phyloP scores from a whole-genome alignment of 1,140 invertebrate species.

The Ceratoteleas bidentatus region DNA sequence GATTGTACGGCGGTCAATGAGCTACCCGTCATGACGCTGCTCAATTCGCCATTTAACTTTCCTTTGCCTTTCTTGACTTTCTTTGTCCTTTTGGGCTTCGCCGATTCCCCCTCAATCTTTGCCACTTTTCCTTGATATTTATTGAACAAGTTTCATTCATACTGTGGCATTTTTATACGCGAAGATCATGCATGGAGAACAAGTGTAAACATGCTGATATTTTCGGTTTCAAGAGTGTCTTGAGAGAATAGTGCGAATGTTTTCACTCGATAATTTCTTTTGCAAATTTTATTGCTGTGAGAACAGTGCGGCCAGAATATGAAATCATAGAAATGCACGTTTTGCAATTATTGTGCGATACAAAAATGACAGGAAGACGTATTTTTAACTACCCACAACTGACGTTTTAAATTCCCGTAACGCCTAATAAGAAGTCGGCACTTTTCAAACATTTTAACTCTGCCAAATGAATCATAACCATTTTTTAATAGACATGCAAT shows the following conservation, averaged over 20 bases:
- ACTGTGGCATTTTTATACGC: not conserved
- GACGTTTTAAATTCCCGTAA: slow-evolving; percentile 20
- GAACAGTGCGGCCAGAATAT: not conserved
- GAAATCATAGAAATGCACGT: slow-evolving; percentile 22
- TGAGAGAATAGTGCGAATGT: too few species aligned
- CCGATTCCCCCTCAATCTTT: slow-evolving; percentile 65
- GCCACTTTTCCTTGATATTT: slow-evolving; percentile 69
- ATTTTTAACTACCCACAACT: slow-evolving; percentile 45
- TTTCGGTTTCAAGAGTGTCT: not conserved
- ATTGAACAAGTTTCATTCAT: not conserved
- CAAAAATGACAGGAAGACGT: slow-evolving; percentile 34
- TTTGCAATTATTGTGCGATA: slow-evolving; percentile 36
- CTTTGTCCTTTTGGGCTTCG: slow-evolving; percentile 74
- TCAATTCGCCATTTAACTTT: slow-evolving; percentile 65
- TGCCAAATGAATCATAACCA: slow-evolving; percentile 40
- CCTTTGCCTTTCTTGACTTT: slow-evolving; percentile 75
- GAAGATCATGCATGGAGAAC: not conserved
- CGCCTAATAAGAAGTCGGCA: slow-evolving; percentile 33
- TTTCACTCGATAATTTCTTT: too few species aligned
- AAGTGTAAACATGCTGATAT: slow-evolving; percentile 6
- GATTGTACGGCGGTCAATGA: slow-evolving; percentile 66
- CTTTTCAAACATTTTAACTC: slow-evolving; percentile 25
- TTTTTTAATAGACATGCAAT: slow-evolving; percentile 34
- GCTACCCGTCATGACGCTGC: slow-evolving; percentile 63
- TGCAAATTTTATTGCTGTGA: slow-evolving; percentile 6